Base-by-base conservation (phyloP, 2,888 invertebrate genomes). In the Sthenelais limicola region DNA sequence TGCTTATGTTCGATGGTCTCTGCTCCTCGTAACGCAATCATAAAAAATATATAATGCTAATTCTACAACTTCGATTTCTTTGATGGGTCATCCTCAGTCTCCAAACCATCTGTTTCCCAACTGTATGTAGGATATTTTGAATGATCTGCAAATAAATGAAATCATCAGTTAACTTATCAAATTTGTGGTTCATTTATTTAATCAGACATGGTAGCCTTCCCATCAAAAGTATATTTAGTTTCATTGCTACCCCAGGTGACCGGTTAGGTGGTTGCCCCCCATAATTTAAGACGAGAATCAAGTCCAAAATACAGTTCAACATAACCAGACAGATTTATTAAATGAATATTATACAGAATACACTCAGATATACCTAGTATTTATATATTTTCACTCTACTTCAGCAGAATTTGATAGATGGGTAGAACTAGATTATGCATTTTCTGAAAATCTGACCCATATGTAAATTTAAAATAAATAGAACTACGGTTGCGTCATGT, bases 101-200 rank as follows among this genome's bases (percentile, higher is more conserved):
- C 66, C 9, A 9, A 3, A n/a, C n/a, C 51, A 72, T 76, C 76
- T 26, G 56, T 33, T 38, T 74, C 56, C 76, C 76, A 76, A 1
- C 71, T 75, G 71, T 76, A 76, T 0, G 74, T 67, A 7, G 76
- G 76, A 15, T 72, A 30, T 18, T 72, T 74, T 26, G 72, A 32
- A 38, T 76, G 76, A 24, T 72, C 49, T 30, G 56, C 28, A 56
- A 56, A 24, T 48, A 48, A 48, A n/a, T n/a, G n/a, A n/a, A n/a
- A 12, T 15, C 47, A 15, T 12, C 18, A 47, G 18, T 47, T 47
- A 12, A 47, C 18, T 47, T 12, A 15, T 47, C 47, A 12, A 15
- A 47, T 47, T 47, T 47, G 47, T 15, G 18, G 18, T 15, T 52
- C 9, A 9, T 12, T 52, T 15, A 21, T 52, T 15, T 21, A 24